Percentiles rank a stretch among this genome's conserved stretches.
Evolutionary conservation across 2,797 vertebrate genomes (phyloP).

Genomic region (Xiphorhynchus erythropygius): DNA sequence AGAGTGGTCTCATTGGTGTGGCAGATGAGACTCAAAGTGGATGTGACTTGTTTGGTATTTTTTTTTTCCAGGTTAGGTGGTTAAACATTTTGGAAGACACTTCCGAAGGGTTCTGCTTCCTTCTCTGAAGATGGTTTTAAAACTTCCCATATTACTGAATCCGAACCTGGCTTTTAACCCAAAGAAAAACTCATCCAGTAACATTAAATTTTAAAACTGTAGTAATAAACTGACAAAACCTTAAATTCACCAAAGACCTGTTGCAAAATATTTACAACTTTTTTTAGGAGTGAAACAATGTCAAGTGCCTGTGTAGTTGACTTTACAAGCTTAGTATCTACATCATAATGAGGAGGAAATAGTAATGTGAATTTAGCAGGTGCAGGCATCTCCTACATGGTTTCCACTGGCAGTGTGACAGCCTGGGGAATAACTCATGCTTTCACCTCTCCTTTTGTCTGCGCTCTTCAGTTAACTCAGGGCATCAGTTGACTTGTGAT

Average conservation of each 20-base stretch:
- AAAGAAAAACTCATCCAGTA: background rate
- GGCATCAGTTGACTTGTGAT: background rate
- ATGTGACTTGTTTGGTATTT: background rate
- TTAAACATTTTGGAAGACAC: background rate
- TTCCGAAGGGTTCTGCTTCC: background rate
- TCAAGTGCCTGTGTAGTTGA: background rate
- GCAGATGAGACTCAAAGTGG: background rate
- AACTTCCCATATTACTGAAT: background rate
- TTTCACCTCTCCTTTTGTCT: background rate
- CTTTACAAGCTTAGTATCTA: background rate
- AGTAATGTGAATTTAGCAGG: background rate
- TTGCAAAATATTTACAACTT: background rate
- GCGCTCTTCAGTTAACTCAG: background rate
- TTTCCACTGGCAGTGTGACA: background rate
- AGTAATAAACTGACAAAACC: background rate
- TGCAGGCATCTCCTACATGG: background rate
- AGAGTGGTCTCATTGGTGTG: background rate
- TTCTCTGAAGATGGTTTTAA: background rate
- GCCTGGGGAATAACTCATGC: background rate
- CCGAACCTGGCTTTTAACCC: background rate
- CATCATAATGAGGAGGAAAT: background rate
- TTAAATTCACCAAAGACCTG: background rate
- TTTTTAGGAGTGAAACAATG: fast-evolving
- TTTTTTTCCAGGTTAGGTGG: background rate
- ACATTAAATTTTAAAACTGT: background rate